phyloP scores from a whole-genome alignment of 64 coral and sea anemone genomes.

The Hydrozoanthus tunicans region DNA sequence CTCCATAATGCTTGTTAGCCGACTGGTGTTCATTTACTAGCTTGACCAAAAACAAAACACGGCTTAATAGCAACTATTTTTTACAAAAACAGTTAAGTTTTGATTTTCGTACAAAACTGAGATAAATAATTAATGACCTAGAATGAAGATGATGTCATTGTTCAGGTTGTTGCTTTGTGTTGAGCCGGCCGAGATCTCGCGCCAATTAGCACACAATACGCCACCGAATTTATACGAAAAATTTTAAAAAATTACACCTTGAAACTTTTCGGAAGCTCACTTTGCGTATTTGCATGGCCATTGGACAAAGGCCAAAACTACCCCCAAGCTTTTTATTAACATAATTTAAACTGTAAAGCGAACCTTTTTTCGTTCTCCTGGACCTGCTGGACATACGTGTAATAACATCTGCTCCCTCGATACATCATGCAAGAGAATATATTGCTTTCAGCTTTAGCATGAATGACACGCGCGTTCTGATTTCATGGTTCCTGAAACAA shows the following conservation, averaged over 20 bases:
- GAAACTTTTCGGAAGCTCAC: not conserved
- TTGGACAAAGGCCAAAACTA: too few relatives aligned
- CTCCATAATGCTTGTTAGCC: not conserved
- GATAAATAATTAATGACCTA: constrained; percentile 34
- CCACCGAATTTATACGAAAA: not conserved
- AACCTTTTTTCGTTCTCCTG: too few relatives aligned
- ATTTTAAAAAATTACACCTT: not conserved
- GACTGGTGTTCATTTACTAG: not conserved
- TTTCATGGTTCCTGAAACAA: too few relatives aligned
- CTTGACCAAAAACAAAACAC: not conserved
- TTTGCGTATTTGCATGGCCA: too few relatives aligned
- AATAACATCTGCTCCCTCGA: too few relatives aligned
- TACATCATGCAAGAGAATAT: too few relatives aligned
- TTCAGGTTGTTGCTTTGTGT: constrained; percentile 45
- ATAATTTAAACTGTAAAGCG: too few relatives aligned
- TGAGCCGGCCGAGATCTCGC: not conserved
- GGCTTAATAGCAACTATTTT: not conserved
- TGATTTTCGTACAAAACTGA: not conserved
- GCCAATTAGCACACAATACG: constrained; percentile 21
- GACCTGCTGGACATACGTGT: too few relatives aligned
- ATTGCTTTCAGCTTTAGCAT: too few relatives aligned
- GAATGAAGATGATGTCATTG: constrained; percentile 23
- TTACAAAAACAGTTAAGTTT: not conserved
- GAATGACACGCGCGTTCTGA: too few relatives aligned
- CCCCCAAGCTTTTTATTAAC: too few relatives aligned